These are phyloP conservation scores for Pseudoatta argentina DNA, from an alignment of 1,140 invertebrate genomes.

Conservation along the genomic window DNA sequence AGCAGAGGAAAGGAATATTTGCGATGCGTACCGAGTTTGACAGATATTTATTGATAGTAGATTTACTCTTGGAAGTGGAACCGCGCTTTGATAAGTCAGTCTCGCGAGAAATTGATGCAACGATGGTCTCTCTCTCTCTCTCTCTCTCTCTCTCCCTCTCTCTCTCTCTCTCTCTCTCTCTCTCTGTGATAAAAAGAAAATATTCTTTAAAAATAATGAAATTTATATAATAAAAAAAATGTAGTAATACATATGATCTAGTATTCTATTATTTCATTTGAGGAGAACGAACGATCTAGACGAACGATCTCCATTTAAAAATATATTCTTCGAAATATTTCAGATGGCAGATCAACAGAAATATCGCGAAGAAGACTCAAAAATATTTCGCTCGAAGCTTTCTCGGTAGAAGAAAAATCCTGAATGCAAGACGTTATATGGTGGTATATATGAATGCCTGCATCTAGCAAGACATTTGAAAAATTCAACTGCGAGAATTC, in stretches of 20 bases:
- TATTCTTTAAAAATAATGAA: neutral
- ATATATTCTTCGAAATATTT: neutral
- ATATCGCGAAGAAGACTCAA: constrained; percentile 1
- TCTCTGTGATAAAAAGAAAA: neutral
- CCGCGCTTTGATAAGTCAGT: neutral
- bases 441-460: neutral
- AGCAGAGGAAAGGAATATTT: constrained; percentile 51
- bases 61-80: constrained; percentile 30
- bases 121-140: neutral
- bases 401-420: constrained; percentile 19
- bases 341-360: constrained; percentile 1
- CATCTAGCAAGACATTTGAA: constrained; percentile 2
- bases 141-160: neutral
- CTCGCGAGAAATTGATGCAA: constrained; percentile 29
- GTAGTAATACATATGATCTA: neutral
- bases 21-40: constrained; percentile 41
- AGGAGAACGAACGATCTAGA: neutral
- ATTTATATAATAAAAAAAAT: neutral
- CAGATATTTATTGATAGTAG: constrained; percentile 49
- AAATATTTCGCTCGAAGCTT: constrained; percentile 13
- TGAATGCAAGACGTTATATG: neutral
- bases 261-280: neutral
- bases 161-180: too few species aligned
- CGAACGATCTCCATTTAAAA: neutral
- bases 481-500: constrained; percentile 17